Evolutionary conservation across 64 coral and sea anemone species (phyloP).

Genomic region (Montipora capricornis): DNA sequence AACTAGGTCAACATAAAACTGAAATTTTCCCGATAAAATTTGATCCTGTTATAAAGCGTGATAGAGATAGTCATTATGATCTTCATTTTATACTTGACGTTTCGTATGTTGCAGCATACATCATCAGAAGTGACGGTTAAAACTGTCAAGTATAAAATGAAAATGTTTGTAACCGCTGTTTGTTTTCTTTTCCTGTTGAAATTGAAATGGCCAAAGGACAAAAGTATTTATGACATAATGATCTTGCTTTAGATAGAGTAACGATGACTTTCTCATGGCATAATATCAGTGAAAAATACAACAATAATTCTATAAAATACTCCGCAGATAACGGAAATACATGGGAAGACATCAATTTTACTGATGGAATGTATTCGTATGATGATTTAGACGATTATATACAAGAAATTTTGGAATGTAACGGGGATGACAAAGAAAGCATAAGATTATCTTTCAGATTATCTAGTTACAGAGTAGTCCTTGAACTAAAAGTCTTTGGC

Average conservation of each 20-base stretch:
- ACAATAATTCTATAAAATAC: not conserved
- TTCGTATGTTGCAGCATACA: too few relatives aligned
- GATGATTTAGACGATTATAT: conserved; percentile 27
- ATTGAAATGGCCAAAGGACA: too few relatives aligned
- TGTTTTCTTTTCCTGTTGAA: too few relatives aligned
- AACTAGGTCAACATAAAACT: not conserved
- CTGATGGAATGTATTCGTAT: conserved; percentile 33
- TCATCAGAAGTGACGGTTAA: too few relatives aligned
- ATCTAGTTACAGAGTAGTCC: conserved; percentile 3
- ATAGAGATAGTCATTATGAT: not conserved
- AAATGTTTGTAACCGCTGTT: too few relatives aligned
- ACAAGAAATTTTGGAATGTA: not conserved
- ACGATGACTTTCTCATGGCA: conserved; percentile 33
- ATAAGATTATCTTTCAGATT: conserved; percentile 36
- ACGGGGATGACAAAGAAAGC: not conserved
- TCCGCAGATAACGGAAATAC: not conserved
- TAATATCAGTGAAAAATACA: conserved; percentile 18
- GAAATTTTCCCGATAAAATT: conserved; percentile 41
- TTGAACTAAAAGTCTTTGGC: not conserved
- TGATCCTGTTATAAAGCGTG: not conserved
- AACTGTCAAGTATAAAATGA: too few relatives aligned
- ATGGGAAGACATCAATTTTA: not conserved
- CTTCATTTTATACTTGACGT: not conserved
- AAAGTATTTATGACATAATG: not conserved
- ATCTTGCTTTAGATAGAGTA: not conserved